Evolutionary conservation across 2,113 vertebrate genomes (phyloP).

Genomic region (Ailuropoda melanoleuca): DNA sequence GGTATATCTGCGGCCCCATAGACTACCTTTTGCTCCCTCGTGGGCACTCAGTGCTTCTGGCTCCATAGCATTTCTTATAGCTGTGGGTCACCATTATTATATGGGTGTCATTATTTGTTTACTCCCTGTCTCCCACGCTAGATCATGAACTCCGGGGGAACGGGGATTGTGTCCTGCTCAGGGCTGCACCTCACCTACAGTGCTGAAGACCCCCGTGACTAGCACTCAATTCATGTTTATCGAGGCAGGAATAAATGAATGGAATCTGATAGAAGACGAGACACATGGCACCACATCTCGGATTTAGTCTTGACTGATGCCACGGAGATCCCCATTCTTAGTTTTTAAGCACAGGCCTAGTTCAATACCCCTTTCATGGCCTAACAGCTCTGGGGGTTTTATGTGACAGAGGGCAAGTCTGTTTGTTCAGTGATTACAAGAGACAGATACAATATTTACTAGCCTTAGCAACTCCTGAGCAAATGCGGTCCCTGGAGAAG

Average conservation of each 20-base stretch:
- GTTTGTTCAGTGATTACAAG: constrained; percentile 79
- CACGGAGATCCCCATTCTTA: constrained; percentile 49
- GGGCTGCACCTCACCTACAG: background rate
- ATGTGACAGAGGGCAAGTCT: constrained; percentile 64
- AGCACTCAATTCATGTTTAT: constrained; percentile 10
- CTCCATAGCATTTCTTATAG: background rate
- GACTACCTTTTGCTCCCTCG: background rate
- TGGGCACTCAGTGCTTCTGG: background rate
- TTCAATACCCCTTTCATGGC: constrained; percentile 57
- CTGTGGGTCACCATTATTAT: background rate
- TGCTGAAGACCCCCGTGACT: background rate
- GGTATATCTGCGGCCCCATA: background rate
- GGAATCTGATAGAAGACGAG: background rate
- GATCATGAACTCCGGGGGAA: too few species aligned
- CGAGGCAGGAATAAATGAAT: constrained; percentile 42
- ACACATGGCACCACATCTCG: background rate
- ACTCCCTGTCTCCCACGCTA: background rate
- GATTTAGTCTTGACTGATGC: constrained; percentile 42
- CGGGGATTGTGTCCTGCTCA: background rate
- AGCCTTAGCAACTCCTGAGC: constrained; percentile 76
- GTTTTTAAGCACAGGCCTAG: constrained; percentile 50
- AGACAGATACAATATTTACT: constrained; percentile 83
- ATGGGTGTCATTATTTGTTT: background rate
- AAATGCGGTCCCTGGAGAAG: constrained; percentile 78
- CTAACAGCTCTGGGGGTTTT: constrained; percentile 54